phyloP scores from a whole-genome alignment of 1,140 invertebrate genomes.

The Aricia agestis region DNA sequence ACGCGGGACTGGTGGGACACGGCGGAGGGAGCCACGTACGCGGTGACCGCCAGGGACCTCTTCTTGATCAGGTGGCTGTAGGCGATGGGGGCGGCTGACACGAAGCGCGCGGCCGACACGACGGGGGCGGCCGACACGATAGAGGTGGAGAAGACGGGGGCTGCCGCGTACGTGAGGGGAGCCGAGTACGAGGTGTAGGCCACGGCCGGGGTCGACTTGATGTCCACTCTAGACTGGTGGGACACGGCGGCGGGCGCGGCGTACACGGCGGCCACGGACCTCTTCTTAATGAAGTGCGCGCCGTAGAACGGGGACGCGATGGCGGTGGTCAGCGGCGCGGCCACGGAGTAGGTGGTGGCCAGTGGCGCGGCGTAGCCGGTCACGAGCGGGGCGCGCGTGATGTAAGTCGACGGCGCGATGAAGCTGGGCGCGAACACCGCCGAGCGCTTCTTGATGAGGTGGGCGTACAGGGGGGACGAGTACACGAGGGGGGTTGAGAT shows the following conservation, averaged over 20 bases:
- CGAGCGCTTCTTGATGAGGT: slow-evolving; percentile 61
- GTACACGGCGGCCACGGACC: slow-evolving; percentile 39
- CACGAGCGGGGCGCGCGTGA: slow-evolving; percentile 31
- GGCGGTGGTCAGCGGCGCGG: slow-evolving; percentile 30
- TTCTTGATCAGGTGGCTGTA: slow-evolving; percentile 61
- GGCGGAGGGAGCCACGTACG: slow-evolving; percentile 41
- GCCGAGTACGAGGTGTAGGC: slow-evolving; percentile 44
- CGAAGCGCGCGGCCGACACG: slow-evolving; percentile 30
- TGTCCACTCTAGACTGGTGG: slow-evolving; percentile 16
- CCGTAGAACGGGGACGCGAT: slow-evolving; percentile 28
- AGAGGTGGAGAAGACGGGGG: slow-evolving; percentile 38
- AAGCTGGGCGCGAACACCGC: slow-evolving; percentile 29
- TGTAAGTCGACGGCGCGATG: slow-evolving; percentile 32
- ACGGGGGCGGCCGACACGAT: slow-evolving; percentile 38
- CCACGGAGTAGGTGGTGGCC: slow-evolving; percentile 23
- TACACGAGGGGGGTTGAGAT: slow-evolving; percentile 35
- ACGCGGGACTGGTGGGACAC: slow-evolving; percentile 48
- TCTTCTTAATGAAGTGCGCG: slow-evolving; percentile 52
- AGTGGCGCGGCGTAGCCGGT: slow-evolving; percentile 43
- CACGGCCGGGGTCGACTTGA: slow-evolving; percentile 16
- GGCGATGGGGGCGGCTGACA: slow-evolving; percentile 33
- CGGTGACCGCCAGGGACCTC: slow-evolving; percentile 35
- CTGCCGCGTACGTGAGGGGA: slow-evolving; percentile 36
- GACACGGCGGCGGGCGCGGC: slow-evolving; percentile 29
- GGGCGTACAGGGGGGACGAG: slow-evolving; percentile 29